phyloP scores from a whole-genome alignment of 2,113 vertebrate species.

The Cottus gobio region DNA sequence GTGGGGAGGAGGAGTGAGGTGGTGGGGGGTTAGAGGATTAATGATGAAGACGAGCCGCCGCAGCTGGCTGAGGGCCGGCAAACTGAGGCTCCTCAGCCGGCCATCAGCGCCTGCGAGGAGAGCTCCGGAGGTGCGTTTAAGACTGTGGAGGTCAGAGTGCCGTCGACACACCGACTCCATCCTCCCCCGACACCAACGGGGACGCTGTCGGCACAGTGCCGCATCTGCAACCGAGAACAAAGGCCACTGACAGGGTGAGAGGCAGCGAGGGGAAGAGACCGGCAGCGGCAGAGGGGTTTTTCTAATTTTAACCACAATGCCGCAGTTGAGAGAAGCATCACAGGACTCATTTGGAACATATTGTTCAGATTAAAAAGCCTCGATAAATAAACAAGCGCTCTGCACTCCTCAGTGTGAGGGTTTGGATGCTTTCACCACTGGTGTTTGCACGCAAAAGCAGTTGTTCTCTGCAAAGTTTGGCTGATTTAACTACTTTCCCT shows the following conservation, averaged over 20 bases:
- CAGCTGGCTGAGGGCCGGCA: conserved; percentile 63
- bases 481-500: conserved; percentile 13
- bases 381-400: conserved; percentile 76
- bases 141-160: conserved; percentile 57
- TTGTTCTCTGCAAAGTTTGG: conserved; percentile 10
- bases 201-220: conserved; percentile 65
- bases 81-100: conserved; percentile 51
- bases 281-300: conserved; percentile 43
- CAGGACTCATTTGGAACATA: conserved; percentile 79
- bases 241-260: conserved; percentile 61
- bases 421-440: conserved; percentile 17
- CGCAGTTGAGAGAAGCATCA: conserved; percentile 65
- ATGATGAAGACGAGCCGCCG: conserved; percentile 64
- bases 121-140: conserved; percentile 57
- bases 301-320: conserved; percentile 67
- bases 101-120: conserved; percentile 45
- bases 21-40: conserved; percentile 59
- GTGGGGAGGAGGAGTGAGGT: too few relatives aligned
- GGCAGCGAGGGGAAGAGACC: conserved; percentile 27
- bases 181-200: conserved; percentile 70
- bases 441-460: conserved; percentile 23
- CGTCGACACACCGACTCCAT: conserved; percentile 61
- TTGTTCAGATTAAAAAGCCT: conserved; percentile 74
- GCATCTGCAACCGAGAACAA: conserved; percentile 75
- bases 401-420: conserved; percentile 35